Evolutionary conservation across 2,888 invertebrate species (phyloP), one percentile per base, ranked within the genome.

Genomic region (Microctonus aethiopoides): DNA sequence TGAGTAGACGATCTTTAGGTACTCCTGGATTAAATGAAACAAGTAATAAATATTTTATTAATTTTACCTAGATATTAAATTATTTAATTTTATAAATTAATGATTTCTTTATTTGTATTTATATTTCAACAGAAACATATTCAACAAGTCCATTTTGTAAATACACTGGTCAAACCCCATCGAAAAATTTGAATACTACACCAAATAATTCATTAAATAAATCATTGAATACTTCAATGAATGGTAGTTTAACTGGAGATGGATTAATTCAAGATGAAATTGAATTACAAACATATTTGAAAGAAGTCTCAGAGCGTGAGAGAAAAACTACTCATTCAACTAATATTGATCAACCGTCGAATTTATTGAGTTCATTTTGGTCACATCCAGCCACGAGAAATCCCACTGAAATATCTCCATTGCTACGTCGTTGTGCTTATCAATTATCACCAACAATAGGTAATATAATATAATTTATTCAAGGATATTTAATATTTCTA

Each of bases 401-500:
- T 74, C 85, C 87, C 46, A 87, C 87, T 68, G 89, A 89, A 78
- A 87, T 88, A 65, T 87, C 88, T 2, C 84, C 88, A 13, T 83
- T 89, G 79, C 80, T 90, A 73, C 84, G 87, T 75, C 86, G 87
- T 75, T 88, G 87, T 72, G 86, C 88, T 70, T 91, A 91, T 83
- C 91, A 91, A 81, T 82, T 91, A 56, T 89, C 91, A 4, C 87
- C 90, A 57, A 87, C 87, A 13, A 79, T 87, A 67, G 87, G 89
- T 89, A 84, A 78, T 34, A 51, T 10, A 32, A 59, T 41, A 39
- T 2, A 34, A 9, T n/a, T 52, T 0, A 13, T 54, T 3, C n/a
- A n/a, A n/a, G n/a, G 24, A 10, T 67, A 39, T 66, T 46, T 13
- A 26, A 36, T 71, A 67, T 16, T 56, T n/a, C 16, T 2, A 9